Percentiles rank a stretch among this genome's conserved stretches.
Conservation (phyloP, 2,797 vertebrate species). For the Ctenopoma multispine region DNA sequence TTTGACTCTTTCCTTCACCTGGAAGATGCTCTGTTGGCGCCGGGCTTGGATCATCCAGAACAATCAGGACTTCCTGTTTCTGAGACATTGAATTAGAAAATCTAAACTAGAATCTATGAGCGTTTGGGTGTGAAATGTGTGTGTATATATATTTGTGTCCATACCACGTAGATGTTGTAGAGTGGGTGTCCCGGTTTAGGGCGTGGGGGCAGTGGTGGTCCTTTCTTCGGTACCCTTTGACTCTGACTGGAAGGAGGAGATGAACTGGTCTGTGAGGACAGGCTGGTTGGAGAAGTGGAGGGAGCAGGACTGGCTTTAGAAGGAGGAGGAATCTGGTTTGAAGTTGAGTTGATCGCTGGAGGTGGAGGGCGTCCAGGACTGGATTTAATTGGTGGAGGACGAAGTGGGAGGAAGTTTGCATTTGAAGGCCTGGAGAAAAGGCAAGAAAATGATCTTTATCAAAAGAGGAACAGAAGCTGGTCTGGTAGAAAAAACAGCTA, state of each 20-base stretch:
- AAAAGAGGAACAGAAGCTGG: background rate
- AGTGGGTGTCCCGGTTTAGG: slow-evolving; percentile 94
- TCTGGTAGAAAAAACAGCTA: background rate
- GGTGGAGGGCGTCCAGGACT: slow-evolving; percentile 90
- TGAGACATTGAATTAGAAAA: slow-evolving; percentile 20
- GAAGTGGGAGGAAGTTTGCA: slow-evolving; percentile 85
- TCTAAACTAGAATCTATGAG: background rate
- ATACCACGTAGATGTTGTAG: slow-evolving; percentile 87
- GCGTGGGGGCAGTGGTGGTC: slow-evolving; percentile 92
- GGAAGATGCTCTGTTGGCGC: slow-evolving; percentile 17
- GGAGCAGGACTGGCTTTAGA: slow-evolving; percentile 70
- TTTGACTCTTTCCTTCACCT: slow-evolving; percentile 23
- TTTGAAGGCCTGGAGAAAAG: slow-evolving; percentile 80
- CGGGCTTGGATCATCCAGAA: slow-evolving; percentile 71
- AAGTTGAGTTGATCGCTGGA: slow-evolving; percentile 63
- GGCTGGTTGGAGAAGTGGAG: slow-evolving; percentile 76
- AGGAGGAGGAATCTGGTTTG: slow-evolving; percentile 74
- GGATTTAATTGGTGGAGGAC: slow-evolving; percentile 88
- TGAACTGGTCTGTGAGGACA: slow-evolving; percentile 58
- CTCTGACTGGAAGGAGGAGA: slow-evolving; percentile 71
- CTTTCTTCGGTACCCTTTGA: slow-evolving; percentile 82
- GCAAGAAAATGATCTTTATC: background rate
- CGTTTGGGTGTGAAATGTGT: background rate
- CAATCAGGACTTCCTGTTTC: slow-evolving; percentile 80
- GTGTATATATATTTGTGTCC: background rate